phyloP scores from a whole-genome alignment of 2,888 invertebrate species.

The Synanthedon tipuliformis region DNA sequence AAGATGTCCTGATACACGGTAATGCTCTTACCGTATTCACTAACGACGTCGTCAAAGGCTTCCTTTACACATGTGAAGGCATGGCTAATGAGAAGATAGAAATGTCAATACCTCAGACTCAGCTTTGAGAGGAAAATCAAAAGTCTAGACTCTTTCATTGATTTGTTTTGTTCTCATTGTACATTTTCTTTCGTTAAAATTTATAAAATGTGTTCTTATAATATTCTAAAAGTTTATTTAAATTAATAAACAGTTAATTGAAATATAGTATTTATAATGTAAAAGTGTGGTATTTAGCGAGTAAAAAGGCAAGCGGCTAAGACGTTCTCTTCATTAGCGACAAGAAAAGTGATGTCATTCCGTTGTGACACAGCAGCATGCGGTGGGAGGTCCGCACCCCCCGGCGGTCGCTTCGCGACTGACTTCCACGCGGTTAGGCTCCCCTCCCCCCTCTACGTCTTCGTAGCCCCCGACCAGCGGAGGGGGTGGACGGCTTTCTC shows the following conservation, averaged over 20 bases:
- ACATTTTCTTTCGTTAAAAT: background rate
- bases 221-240: background rate
- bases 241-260: background rate
- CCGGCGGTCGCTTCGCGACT: constrained; percentile 56
- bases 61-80: constrained; percentile 46
- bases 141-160: constrained; percentile 57
- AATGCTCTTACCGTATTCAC: constrained; percentile 44
- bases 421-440: constrained; percentile 51
- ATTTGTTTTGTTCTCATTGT: constrained; percentile 32
- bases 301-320: constrained; percentile 47
- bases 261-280: background rate
- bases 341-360: constrained; percentile 69
- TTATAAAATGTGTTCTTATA: background rate
- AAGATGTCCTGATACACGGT: constrained; percentile 21
- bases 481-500: constrained; percentile 66
- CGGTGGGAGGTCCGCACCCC: constrained; percentile 51
- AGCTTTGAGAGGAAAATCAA: constrained; percentile 64
- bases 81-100: constrained; percentile 57
- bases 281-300: constrained; percentile 3
- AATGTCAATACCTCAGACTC: constrained; percentile 43
- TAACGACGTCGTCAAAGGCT: constrained; percentile 63
- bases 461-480: constrained; percentile 19
- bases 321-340: constrained; percentile 68
- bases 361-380: constrained; percentile 57
- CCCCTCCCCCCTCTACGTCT: constrained; percentile 18